A percentile compares a stretch with the other conserved stretches of the same genome.
phyloP scores from a whole-genome alignment of 2,888 invertebrate species.

The Cryptosula pallasiana region DNA sequence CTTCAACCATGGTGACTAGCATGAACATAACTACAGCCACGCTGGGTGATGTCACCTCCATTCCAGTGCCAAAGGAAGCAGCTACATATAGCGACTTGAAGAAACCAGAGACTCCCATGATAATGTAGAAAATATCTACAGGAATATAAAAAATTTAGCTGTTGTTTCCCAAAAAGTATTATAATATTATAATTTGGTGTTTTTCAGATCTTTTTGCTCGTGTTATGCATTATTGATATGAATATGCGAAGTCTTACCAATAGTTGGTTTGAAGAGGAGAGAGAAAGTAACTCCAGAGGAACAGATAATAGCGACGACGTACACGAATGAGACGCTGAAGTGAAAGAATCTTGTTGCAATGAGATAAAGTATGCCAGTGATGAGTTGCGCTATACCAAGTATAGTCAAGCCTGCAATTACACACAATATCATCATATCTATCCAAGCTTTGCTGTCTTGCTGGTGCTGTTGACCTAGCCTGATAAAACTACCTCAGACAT shows the following conservation, averaged over 20 bases:
- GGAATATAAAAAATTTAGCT: no score
- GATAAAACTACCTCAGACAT: no score
- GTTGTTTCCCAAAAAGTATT: no score
- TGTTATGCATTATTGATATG: no score
- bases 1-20: slow-evolving; percentile 5
- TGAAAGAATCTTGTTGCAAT: neutral
- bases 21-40: slow-evolving; percentile 19
- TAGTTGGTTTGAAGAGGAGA: neutral
- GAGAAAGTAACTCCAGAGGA: neutral
- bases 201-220: no score
- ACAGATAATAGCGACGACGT: neutral
- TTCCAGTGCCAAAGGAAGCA: slow-evolving; percentile 4
- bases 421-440: no score
- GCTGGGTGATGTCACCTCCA: slow-evolving; percentile 8
- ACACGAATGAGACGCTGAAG: slow-evolving; percentile 5
- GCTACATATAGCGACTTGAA: slow-evolving; percentile 16
- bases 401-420: slow-evolving; percentile 6
- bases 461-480: no score
- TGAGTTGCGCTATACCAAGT: neutral
- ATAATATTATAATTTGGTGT: no score
- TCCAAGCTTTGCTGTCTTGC: no score
- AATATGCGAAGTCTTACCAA: no score
- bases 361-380: neutral
- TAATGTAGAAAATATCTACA: neutral
- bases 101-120: slow-evolving; percentile 18